A percentile compares a stretch with the other conserved stretches of the same genome.
These are phyloP conservation scores for Cepaea nemoralis DNA, from an alignment of 1,140 invertebrate species.

Conservation along the genomic window DNA sequence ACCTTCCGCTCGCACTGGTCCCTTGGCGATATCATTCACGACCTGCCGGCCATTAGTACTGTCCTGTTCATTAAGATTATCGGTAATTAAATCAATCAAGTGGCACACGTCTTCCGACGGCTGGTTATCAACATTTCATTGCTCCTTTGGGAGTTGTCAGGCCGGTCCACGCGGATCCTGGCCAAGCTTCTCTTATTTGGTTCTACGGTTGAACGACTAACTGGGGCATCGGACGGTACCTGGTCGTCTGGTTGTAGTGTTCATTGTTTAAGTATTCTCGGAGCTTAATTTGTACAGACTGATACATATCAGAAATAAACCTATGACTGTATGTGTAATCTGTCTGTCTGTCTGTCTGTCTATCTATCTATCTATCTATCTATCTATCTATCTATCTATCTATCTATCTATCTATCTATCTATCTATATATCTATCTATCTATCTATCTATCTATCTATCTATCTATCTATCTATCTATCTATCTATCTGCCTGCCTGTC, in stretches of 20 bases:
- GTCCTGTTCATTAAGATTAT: not conserved
- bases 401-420: not conserved
- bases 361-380: not conserved
- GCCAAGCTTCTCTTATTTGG: not conserved
- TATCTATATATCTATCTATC: too few species aligned
- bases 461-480: not conserved
- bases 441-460: not conserved
- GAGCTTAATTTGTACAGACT: too few species aligned
- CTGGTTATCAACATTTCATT: not conserved
- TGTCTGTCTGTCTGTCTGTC: constrained; percentile 24
- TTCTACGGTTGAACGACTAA: not conserved
- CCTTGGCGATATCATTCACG: not conserved
- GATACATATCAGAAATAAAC: too few species aligned
- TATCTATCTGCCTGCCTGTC: too few species aligned
- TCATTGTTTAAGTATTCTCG: too few species aligned
- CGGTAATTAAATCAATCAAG: not conserved
- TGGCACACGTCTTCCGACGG: not conserved
- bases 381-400: not conserved
- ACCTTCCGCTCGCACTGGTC: too few species aligned
- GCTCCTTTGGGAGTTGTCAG: not conserved
- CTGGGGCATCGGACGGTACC: not conserved
- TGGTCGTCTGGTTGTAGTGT: not conserved
- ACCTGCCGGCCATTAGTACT: not conserved
- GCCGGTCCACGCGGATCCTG: not conserved
- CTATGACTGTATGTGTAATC: not conserved